Evolutionary conservation across 2,888 invertebrate species (phyloP).

Genomic region (Scaptomyza parva): DNA sequence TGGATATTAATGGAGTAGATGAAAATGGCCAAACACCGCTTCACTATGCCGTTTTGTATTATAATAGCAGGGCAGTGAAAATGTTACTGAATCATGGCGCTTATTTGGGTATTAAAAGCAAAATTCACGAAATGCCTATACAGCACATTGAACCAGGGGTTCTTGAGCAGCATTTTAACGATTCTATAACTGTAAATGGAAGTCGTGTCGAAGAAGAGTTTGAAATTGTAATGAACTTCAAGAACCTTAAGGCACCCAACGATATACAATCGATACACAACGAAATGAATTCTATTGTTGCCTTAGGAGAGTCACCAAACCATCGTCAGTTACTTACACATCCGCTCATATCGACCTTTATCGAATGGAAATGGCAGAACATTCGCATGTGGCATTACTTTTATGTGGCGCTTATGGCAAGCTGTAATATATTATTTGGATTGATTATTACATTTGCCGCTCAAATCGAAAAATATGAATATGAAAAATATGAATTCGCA

Average conservation of each 20-base stretch:
- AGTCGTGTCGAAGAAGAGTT: constrained; percentile 88
- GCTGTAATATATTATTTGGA: background rate
- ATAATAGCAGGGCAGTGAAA: constrained; percentile 87
- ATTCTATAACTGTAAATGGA: constrained; percentile 88
- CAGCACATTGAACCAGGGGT: constrained; percentile 89
- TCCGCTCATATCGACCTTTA: constrained; percentile 91
- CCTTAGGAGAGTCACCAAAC: constrained; percentile 89
- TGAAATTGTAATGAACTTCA: constrained; percentile 90
- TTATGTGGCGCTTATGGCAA: rapidly evolving
- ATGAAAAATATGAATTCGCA: rapidly evolving
- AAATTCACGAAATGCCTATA: constrained; percentile 88
- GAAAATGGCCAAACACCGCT: constrained; percentile 88
- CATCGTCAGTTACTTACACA: constrained; percentile 89
- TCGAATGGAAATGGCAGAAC: constrained; percentile 91
- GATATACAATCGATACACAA: constrained; percentile 89
- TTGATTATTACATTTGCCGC: background rate
- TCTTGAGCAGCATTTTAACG: constrained; percentile 89
- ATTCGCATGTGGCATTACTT: background rate
- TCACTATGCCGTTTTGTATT: constrained; percentile 90
- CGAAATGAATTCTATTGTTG: constrained; percentile 68
- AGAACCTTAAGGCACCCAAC: constrained; percentile 86
- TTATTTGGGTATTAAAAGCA: constrained; percentile 89
- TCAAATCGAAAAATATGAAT: no score
- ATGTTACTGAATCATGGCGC: constrained; percentile 89
- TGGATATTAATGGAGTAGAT: constrained; percentile 88